Base-by-base conservation (phyloP, 2,113 vertebrate species). In the Rhynchopsitta pachyrhyncha region DNA sequence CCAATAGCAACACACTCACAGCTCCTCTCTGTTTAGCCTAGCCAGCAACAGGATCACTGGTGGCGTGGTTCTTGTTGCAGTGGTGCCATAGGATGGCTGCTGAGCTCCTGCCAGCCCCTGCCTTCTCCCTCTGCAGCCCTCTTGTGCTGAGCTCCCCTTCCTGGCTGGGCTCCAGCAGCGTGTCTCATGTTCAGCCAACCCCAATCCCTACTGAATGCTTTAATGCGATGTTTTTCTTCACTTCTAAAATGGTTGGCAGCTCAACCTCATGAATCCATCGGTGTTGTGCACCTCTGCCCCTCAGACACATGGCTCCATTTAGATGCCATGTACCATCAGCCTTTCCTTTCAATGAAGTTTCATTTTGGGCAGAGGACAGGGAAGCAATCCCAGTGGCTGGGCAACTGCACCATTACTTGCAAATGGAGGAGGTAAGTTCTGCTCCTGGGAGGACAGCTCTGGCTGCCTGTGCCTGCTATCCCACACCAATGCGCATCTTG, bases 401-500 rank as follows among this genome's bases (percentile, higher is more conserved):
- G 53, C 23, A 31, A 11, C 27, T 31, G 49, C 49, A 41, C 17
- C 25, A 19, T 28, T 31, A 75, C 35, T 8, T 27, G 20, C 17
- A 46, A 35, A 29, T 6, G 11, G 46, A 88, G 31, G 35, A 64
- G 17, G 39, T 24, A 24, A 50, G 25, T 31, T 46, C 37, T 6
- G 13, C 19, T 55, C 12, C 53, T 27, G 53, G 19, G 16, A 17
- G 3, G 35, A 20, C 0, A 1, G 41, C 63, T 55, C 0, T 1
- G 50, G 9, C 29, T 19, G 37, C 23, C 24, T 1, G 1, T 35
- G 24, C 35, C 39, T n/a, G 33, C 77, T 57, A 42, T 76, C 47
- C 47, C 24, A 10, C 0, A 3, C 16, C 6, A 5, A 4, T 2
- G 1, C 16, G 17, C 13, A 18, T 6, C 50, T 39, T 16, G 15